These are phyloP conservation scores for Eulemur macaco DNA, from an alignment of 2,113 vertebrate species.

Conservation along the genomic window DNA sequence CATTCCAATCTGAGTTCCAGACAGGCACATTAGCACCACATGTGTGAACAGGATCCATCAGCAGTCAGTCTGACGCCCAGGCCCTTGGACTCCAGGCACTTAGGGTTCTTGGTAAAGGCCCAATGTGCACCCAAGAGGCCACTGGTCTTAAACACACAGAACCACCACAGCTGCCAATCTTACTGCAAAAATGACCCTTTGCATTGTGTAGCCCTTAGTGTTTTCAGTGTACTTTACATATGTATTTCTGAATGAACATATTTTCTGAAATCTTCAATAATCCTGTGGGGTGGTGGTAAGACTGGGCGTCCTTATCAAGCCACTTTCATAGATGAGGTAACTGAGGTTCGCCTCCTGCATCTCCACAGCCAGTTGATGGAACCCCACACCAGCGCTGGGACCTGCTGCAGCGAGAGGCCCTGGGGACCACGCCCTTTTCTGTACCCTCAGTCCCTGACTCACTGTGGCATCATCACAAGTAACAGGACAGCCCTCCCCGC, in stretches of 20 bases:
- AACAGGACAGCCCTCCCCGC: neutral
- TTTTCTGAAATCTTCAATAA: neutral
- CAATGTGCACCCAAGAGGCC: fast-evolving
- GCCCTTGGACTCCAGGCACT: neutral
- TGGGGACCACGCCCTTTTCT: conserved; percentile 33
- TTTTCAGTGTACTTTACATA: neutral
- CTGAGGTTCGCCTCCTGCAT: neutral
- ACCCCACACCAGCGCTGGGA: neutral
- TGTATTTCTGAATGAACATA: neutral
- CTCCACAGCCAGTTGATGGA: neutral
- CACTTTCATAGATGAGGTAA: neutral
- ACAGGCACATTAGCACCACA: neutral
- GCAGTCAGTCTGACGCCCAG: neutral
- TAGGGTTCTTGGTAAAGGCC: neutral
- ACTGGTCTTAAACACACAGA: neutral
- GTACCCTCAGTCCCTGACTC: neutral
- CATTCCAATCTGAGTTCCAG: neutral
- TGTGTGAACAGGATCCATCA: neutral
- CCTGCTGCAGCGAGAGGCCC: neutral
- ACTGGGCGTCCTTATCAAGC: neutral
- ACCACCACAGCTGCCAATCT: neutral
- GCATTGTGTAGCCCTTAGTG: neutral
- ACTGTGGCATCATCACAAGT: fast-evolving
- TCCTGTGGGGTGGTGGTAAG: neutral
- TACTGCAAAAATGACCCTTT: neutral